phyloP scores from a whole-genome alignment of 2,113 vertebrate genomes.

The Ancistrus triradiatus region DNA sequence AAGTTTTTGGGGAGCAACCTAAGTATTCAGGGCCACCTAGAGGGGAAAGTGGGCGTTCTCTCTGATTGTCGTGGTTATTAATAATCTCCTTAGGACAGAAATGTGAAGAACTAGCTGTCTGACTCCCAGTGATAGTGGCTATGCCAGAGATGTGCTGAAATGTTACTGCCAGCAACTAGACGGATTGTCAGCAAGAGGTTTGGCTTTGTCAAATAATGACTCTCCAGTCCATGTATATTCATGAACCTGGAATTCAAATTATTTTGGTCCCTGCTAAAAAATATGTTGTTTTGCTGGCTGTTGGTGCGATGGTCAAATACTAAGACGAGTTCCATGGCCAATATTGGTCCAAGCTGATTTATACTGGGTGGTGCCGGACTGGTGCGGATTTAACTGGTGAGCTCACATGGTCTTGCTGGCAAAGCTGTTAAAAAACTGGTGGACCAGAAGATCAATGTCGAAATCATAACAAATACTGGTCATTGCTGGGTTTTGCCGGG shows the following conservation, averaged over 20 bases:
- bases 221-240: slow-evolving; percentile 15
- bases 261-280: neutral
- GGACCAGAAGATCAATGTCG: too few relatives aligned
- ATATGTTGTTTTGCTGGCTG: neutral
- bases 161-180: slow-evolving; percentile 30
- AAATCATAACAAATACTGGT: too few relatives aligned
- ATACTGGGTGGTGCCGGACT: too few relatives aligned
- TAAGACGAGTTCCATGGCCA: too few relatives aligned
- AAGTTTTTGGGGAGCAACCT: slow-evolving; percentile 27
- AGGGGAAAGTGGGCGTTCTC: slow-evolving; percentile 7
- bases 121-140: slow-evolving; percentile 30
- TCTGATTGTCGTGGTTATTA: slow-evolving; percentile 27
- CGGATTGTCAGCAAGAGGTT: slow-evolving; percentile 3
- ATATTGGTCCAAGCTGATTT: too few relatives aligned
- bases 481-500: too few relatives aligned
- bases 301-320: neutral
- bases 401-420: too few relatives aligned
- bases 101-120: slow-evolving; percentile 10
- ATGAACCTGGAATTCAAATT: slow-evolving; percentile 12
- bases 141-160: slow-evolving; percentile 19
- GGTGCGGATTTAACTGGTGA: too few relatives aligned
- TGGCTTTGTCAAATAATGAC: slow-evolving; percentile 21
- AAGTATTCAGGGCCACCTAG: slow-evolving; percentile 17
- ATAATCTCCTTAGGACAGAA: slow-evolving; percentile 39
- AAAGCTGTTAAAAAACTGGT: too few relatives aligned